Evolutionary conservation across 1,140 invertebrate genomes (phyloP).

Genomic region (Cyrtorhinus lividipennis): DNA sequence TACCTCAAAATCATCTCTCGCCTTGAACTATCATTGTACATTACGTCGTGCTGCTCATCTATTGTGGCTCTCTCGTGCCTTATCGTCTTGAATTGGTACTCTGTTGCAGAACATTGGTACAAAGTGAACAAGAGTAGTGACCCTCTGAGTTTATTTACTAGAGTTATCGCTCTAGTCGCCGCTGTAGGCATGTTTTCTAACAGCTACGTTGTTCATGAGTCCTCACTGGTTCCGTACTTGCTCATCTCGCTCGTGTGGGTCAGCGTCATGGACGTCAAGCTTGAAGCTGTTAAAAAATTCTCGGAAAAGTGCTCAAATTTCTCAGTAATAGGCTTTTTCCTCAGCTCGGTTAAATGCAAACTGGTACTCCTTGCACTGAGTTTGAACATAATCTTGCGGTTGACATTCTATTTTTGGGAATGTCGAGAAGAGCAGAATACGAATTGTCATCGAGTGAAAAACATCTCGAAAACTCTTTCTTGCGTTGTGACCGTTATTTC

Average conservation of each 20-base stretch:
- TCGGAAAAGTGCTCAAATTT: constrained; percentile 9
- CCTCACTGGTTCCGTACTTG: constrained; percentile 53
- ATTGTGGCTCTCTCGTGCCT: constrained; percentile 42
- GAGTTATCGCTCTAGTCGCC: constrained; percentile 44
- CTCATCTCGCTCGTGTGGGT: constrained; percentile 40
- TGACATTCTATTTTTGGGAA: constrained; percentile 49
- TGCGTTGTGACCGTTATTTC: constrained; percentile 35
- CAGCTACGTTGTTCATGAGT: constrained; percentile 83
- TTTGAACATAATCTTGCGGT: constrained; percentile 36
- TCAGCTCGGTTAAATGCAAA: constrained; percentile 26
- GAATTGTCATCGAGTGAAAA: constrained; percentile 23
- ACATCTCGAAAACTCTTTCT: constrained; percentile 21
- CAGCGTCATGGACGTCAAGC: constrained; percentile 36
- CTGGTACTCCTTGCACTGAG: constrained; percentile 34
- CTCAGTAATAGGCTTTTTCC: constrained; percentile 12
- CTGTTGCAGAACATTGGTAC: constrained; percentile 52
- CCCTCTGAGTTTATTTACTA: constrained; percentile 34
- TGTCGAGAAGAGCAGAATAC: constrained; percentile 61
- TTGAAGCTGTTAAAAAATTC: constrained; percentile 20
- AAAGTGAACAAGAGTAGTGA: constrained; percentile 32
- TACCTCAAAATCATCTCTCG: constrained; percentile 35
- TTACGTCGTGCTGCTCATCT: constrained; percentile 47
- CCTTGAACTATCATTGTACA: constrained; percentile 42
- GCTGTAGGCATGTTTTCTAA: constrained; percentile 68
- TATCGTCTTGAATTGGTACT: constrained; percentile 53